These are phyloP conservation scores for Cecidostiba fungosa DNA, from an alignment of 2,888 invertebrate genomes.

Conservation along the genomic window DNA sequence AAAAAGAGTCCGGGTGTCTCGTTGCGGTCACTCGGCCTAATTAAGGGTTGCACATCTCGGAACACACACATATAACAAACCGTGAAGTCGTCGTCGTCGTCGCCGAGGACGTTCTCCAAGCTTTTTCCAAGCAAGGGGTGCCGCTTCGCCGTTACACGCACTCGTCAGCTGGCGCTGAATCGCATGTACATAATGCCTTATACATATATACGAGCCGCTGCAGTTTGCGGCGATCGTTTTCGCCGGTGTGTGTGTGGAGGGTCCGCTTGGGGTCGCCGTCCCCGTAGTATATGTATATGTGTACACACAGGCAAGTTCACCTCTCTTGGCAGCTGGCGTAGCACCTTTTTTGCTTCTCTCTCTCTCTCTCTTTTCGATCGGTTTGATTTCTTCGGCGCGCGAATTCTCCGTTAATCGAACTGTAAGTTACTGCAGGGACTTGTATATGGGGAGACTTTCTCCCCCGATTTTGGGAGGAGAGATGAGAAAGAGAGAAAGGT, in stretches of 20 bases:
- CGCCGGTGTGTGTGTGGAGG: slow-evolving; percentile 32
- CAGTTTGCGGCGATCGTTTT: slow-evolving; percentile 47
- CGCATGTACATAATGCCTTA: slow-evolving; percentile 6
- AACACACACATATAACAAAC: slow-evolving; percentile 16
- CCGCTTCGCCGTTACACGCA: slow-evolving; percentile 13
- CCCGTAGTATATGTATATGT: not conserved
- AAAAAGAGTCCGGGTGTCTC: not conserved
- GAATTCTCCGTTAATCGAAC: slow-evolving; percentile 53
- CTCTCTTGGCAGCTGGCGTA: slow-evolving; percentile 37
- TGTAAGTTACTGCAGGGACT: slow-evolving; percentile 24
- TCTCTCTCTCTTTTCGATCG: slow-evolving; percentile 8
- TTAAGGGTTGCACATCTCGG: slow-evolving; percentile 33
- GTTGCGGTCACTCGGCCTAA: slow-evolving; percentile 9
- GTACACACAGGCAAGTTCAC: not conserved
- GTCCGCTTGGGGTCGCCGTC: slow-evolving; percentile 50
- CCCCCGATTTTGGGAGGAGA: not conserved
- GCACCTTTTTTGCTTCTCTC: slow-evolving; percentile 1
- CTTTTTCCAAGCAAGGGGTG: slow-evolving; percentile 8
- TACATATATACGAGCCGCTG: slow-evolving; percentile 1
- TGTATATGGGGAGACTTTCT: not conserved
- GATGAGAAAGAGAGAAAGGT: slow-evolving; percentile 30
- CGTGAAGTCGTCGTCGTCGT: slow-evolving; percentile 10
- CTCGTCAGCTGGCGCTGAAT: not conserved
- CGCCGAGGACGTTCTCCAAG: not conserved
- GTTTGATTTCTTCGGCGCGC: not conserved